Evolutionary conservation across 2,797 vertebrate species (phyloP), one percentile per base, ranked within the genome.

Genomic region (Typhlichthys eigenmanni): DNA sequence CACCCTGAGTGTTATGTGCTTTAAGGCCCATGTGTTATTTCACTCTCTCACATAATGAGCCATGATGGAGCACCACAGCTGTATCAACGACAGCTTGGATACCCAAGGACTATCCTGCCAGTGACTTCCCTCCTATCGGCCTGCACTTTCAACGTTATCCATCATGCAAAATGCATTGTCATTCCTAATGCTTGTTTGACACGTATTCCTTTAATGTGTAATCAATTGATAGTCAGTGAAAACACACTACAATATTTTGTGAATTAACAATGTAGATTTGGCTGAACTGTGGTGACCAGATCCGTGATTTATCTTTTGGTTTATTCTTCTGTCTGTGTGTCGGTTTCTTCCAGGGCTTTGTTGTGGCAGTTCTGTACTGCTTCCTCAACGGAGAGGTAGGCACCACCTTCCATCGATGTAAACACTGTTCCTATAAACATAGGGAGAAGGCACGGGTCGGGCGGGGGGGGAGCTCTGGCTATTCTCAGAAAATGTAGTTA

Each of bases 351-450:
- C 80, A 99, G 97, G 97, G 97, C 2, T 98, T 95, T 51, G 94
- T 96, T 74, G 97, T 98, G 2, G 96, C 97, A 0, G 87, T 99
- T 10, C 94, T 99, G 24, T 99, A 99, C 88, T 99, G 97, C 83
- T 99, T 99, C 78, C 92, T 98, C 46, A 94, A 94, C 8, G 92
- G 91, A 74, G 93, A 94, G 91, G 93, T 94, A 85, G 12, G 88
- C 60, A 43, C n/a, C 48, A 12, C 17, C 19, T 24, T 43, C 45
- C 60, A 13, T 11, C 59, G 13, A 68, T 69, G 56, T 77, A 84
- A 86, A 76, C 78, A 71, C 46, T 60, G 17, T 47, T 58, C 50
- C 10, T 57, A 60, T 60, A 68, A 62, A 79, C 69, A 55, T 17
- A 24, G n/a, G 34, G 29, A 63, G 53, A 65, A 19, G 29, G 32